phyloP scores from a whole-genome alignment of 2,888 invertebrate genomes.

The Rhimphoctona megacephalus region DNA sequence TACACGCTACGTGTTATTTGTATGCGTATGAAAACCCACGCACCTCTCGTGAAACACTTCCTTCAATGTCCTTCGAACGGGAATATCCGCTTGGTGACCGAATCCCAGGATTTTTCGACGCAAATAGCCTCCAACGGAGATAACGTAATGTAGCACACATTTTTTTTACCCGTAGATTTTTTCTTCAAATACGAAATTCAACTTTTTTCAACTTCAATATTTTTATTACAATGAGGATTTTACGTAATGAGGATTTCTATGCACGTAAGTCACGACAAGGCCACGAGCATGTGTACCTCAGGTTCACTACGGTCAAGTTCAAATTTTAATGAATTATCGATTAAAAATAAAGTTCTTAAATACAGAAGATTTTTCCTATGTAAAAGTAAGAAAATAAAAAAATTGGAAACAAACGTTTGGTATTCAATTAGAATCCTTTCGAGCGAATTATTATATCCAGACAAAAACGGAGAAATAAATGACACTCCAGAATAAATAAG shows the following conservation, averaged over 20 bases:
- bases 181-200: neutral
- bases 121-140: slow-evolving; percentile 1
- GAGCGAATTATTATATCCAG: neutral
- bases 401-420: neutral
- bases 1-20: neutral
- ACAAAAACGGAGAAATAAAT: neutral
- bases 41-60: slow-evolving; percentile 42
- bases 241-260: neutral
- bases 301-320: neutral
- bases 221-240: too few species aligned
- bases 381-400: neutral
- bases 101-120: slow-evolving; percentile 56
- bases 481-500: neutral
- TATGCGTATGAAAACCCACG: slow-evolving; percentile 8
- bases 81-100: slow-evolving; percentile 64
- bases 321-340: neutral
- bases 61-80: slow-evolving; percentile 64
- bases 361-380: neutral
- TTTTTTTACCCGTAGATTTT: neutral
- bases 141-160: neutral
- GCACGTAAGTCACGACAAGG: neutral
- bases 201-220: neutral
- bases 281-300: neutral
- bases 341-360: neutral
- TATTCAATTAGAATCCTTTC: neutral